Conservation (phyloP, 2,888 invertebrate genomes). For the Aleiodes leptofemur region DNA sequence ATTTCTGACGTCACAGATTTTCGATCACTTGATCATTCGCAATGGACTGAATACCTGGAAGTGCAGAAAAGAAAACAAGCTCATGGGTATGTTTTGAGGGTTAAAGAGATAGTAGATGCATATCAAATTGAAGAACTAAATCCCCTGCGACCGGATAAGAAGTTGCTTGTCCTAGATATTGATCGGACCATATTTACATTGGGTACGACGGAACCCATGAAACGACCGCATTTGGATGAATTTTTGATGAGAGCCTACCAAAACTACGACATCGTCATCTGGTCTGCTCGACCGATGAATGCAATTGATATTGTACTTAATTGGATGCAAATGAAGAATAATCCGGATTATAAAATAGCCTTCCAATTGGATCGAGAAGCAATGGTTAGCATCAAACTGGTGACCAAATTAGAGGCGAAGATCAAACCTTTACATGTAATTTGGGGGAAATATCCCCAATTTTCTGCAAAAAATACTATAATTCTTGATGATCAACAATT, state of each 20-base stretch:
- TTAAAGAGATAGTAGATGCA: no score
- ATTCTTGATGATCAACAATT: constrained; percentile 98
- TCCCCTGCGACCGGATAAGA: constrained; percentile 89
- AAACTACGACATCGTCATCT: constrained; percentile 97
- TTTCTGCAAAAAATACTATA: constrained; percentile 93
- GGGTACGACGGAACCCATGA: constrained; percentile 89
- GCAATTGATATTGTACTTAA: constrained; percentile 99
- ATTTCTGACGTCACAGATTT: no score
- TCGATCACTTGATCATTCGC: no score
- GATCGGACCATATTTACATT: constrained; percentile 94
- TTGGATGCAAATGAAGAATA: constrained; percentile 88
- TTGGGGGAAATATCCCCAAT: constrained; percentile 96
- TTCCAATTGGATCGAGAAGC: constrained; percentile 94
- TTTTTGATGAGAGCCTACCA: constrained; percentile 91
- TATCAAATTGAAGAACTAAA: constrained; percentile 90
- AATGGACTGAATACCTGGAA: no score
- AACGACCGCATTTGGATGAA: constrained; percentile 97
- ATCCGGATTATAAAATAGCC: constrained; percentile 91
- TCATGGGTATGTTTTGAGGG: no score
- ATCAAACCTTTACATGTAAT: constrained; percentile 97
- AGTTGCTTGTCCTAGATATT: constrained; percentile 94
- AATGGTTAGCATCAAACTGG: constrained; percentile 95
- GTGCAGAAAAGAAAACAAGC: no score
- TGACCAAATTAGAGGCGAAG: constrained; percentile 93
- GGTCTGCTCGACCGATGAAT: constrained; percentile 99